These are phyloP conservation scores for Brachionus sp. DNA, from an alignment of 1,140 invertebrate genomes.

Conservation along the genomic window DNA sequence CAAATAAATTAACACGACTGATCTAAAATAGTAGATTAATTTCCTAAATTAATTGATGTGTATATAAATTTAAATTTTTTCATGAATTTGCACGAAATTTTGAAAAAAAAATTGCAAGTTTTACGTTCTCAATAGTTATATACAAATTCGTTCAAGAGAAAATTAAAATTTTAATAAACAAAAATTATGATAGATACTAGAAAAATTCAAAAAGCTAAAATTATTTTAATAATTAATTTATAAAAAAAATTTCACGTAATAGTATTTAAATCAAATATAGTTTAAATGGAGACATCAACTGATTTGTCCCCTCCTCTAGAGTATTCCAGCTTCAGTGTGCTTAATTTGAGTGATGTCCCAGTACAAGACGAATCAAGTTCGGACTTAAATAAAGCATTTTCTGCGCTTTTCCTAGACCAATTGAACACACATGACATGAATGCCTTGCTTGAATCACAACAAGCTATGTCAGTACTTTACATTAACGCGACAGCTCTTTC, in stretches of 20 bases:
- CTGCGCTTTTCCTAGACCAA: background rate
- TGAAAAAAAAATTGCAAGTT: background rate
- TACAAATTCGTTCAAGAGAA: background rate
- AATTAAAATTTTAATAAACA: background rate
- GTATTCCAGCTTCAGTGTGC: background rate
- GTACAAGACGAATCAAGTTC: background rate
- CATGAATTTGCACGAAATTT: background rate
- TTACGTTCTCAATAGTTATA: background rate
- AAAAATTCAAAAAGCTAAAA: slow-evolving; percentile 26
- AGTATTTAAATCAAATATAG: background rate
- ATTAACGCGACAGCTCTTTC: background rate
- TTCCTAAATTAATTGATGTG: background rate
- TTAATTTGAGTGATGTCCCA: background rate
- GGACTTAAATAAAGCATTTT: background rate
- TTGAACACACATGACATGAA: slow-evolving; percentile 20
- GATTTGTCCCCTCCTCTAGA: background rate
- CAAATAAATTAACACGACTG: background rate
- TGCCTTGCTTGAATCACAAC: slow-evolving; percentile 9
- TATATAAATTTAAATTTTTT: background rate
- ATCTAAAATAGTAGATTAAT: background rate
- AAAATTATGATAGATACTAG: slow-evolving; percentile 4
- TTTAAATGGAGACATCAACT: background rate
- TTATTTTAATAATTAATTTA: slow-evolving; percentile 39
- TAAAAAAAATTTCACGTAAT: background rate
- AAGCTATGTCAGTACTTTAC: background rate